A percentile compares a stretch with the other conserved stretches of the same genome.
phyloP scores from a whole-genome alignment of 2,113 vertebrate genomes.

The Paramisgurnus dabryanus region DNA sequence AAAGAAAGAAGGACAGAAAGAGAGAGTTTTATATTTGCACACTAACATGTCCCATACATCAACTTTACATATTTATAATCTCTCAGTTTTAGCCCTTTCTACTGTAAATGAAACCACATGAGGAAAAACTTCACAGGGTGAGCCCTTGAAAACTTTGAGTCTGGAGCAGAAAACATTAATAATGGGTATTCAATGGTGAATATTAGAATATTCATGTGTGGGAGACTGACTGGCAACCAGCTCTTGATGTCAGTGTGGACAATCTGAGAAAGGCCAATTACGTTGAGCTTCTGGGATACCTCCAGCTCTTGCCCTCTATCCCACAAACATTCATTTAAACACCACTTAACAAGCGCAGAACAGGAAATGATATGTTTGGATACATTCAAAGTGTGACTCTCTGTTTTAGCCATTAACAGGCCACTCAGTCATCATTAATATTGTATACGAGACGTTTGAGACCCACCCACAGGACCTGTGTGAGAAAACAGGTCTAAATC shows the following conservation, averaged over 20 bases:
- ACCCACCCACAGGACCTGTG: background rate
- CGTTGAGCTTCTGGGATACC: background rate
- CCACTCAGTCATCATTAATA: constrained; percentile 8
- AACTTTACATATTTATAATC: constrained; percentile 23
- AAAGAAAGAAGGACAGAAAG: background rate
- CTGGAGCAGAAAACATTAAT: constrained; percentile 27
- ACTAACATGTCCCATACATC: background rate
- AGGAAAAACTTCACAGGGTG: constrained; percentile 3
- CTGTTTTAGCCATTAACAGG: background rate
- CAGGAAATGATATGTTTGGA: constrained; percentile 1
- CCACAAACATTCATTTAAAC: constrained; percentile 2
- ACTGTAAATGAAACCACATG: background rate
- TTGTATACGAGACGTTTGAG: background rate
- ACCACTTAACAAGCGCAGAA: constrained; percentile 5
- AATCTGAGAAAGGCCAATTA: background rate
- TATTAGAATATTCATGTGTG: constrained; percentile 13
- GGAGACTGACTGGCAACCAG: background rate
- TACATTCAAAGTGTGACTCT: constrained; percentile 1
- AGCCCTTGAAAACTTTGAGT: background rate
- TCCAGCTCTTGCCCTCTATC: background rate
- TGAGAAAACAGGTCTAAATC: background rate
- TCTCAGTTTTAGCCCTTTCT: background rate
- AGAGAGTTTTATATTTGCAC: background rate
- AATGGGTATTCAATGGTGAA: constrained; percentile 26
- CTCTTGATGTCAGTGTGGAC: constrained; percentile 8